A percentile compares a stretch with the other conserved stretches of the same genome.
Evolutionary conservation across 2,113 vertebrate genomes (phyloP).

Genomic region (Sakesphorus luctuosus): DNA sequence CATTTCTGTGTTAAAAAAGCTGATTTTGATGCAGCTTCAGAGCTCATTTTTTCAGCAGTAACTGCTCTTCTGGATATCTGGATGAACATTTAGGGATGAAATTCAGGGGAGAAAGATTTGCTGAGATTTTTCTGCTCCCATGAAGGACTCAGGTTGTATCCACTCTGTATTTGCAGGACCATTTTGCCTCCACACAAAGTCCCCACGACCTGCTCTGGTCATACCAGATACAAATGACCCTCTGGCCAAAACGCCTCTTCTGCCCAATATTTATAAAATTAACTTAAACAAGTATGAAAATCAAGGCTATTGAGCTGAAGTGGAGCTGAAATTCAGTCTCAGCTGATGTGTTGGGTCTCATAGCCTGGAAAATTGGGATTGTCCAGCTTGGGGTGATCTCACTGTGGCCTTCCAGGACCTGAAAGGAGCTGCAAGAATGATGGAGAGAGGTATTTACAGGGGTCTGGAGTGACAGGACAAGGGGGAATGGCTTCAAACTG

Average conservation of each 20-base stretch:
- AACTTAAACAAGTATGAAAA: not conserved
- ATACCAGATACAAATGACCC: not conserved
- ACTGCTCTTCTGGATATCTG: not conserved
- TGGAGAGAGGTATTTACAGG: not conserved
- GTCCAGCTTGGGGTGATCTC: not conserved
- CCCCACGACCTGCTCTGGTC: not conserved
- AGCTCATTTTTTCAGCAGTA: not conserved
- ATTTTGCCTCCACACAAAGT: not conserved
- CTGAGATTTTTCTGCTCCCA: not conserved
- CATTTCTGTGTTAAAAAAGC: slow-evolving; percentile 11
- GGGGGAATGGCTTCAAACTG: not conserved
- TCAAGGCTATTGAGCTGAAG: not conserved
- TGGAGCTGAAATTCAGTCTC: not conserved
- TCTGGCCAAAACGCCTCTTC: not conserved
- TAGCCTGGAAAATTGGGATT: not conserved
- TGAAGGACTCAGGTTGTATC: not conserved
- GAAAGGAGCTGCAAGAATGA: not conserved
- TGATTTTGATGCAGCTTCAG: slow-evolving; percentile 3
- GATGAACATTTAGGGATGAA: not conserved
- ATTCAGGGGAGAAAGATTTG: not conserved
- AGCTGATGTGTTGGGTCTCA: not conserved
- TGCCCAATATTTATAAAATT: not conserved
- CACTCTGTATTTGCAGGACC: not conserved
- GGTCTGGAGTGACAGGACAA: not conserved
- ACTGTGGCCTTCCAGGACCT: not conserved